These are phyloP conservation scores for Zaprionus vittiger DNA, from an alignment of 1,140 invertebrate genomes.

Conservation along the genomic window DNA sequence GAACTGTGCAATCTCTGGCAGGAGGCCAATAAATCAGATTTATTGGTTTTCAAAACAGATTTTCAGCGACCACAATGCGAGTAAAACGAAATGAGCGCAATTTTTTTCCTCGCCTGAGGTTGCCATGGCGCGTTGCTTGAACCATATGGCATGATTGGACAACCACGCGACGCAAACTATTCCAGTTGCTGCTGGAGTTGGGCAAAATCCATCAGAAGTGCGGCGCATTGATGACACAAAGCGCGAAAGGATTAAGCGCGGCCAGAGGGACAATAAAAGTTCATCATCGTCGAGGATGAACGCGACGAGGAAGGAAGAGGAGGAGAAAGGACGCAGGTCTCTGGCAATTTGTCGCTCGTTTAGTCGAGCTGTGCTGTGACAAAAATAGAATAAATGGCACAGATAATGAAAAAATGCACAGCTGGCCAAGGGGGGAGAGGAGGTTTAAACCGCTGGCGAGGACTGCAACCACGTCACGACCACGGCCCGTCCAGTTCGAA, in stretches of 20 bases:
- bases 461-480: constrained; percentile 29
- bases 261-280: constrained; percentile 69
- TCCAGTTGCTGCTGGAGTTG: constrained; percentile 15
- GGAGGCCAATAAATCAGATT: constrained; percentile 78
- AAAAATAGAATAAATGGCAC: constrained; percentile 79
- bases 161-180: constrained; percentile 19
- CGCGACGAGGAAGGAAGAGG: not conserved
- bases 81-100: constrained; percentile 54
- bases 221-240: constrained; percentile 68
- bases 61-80: constrained; percentile 66
- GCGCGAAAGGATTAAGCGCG: constrained; percentile 75
- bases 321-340: constrained; percentile 33
- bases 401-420: constrained; percentile 81
- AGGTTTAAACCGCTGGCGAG: constrained; percentile 55
- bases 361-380: constrained; percentile 78
- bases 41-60: constrained; percentile 83
- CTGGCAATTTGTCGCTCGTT: constrained; percentile 80
- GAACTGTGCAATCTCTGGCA: constrained; percentile 16
- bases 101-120: constrained; percentile 38
- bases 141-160: constrained; percentile 63
- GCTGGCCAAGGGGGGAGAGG: constrained; percentile 43
- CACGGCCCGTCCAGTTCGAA: not conserved
- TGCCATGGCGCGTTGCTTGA: constrained; percentile 56
- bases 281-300: constrained; percentile 53
- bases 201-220: constrained; percentile 72